These are phyloP conservation scores for Heliconius erato DNA, from an alignment of 2,888 invertebrate genomes.

Conservation along the genomic window DNA sequence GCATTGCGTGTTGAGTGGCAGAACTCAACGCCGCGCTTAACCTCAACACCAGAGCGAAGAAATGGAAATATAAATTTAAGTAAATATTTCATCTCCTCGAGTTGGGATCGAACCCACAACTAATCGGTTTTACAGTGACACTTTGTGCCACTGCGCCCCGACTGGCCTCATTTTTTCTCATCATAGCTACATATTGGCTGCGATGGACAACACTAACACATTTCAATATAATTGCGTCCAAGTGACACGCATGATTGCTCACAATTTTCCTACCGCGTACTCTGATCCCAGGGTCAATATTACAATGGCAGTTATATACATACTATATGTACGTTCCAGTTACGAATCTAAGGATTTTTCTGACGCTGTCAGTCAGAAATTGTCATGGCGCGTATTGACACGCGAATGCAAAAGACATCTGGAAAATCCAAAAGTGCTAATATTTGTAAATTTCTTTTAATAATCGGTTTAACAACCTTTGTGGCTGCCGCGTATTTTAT, in stretches of 20 bases:
- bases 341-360: slow-evolving; percentile 63
- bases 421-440: slow-evolving; percentile 70
- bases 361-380: slow-evolving; percentile 71
- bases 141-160: no score
- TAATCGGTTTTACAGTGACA: no score
- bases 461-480: slow-evolving; percentile 60
- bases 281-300: slow-evolving; percentile 68
- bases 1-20: no score
- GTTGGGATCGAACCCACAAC: no score
- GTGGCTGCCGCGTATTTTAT: slow-evolving; percentile 65
- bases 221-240: slow-evolving; percentile 39
- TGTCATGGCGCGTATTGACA: slow-evolving; percentile 79
- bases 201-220: slow-evolving; percentile 14
- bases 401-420: slow-evolving; percentile 67
- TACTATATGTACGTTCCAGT: slow-evolving; percentile 67
- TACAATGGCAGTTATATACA: slow-evolving; percentile 64
- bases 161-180: background rate
- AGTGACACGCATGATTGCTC: slow-evolving; percentile 45
- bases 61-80: no score
- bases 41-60: no score
- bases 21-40: no score
- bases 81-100: no score
- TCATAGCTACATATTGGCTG: background rate
- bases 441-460: slow-evolving; percentile 64
- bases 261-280: slow-evolving; percentile 45